Base-by-base conservation (phyloP, 2,888 invertebrate species). In the Stegana nigrithorax region DNA sequence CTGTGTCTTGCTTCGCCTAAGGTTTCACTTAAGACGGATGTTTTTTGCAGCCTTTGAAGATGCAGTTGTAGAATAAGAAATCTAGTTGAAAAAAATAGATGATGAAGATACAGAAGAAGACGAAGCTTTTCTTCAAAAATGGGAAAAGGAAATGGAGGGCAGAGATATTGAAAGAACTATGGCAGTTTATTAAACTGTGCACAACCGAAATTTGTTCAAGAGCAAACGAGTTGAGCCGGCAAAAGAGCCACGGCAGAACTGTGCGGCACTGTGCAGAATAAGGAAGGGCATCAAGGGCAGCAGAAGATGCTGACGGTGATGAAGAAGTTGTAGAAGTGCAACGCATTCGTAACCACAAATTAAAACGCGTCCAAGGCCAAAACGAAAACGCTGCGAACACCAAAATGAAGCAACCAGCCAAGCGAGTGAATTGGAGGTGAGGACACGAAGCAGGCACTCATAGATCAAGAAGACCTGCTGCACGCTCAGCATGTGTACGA, bases 331-430 rank as follows among this genome's bases (percentile, higher is more conserved):
- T 36, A 36, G 19, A 55, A 55, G 32, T 55, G 36, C 32, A 55
- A 55, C 53, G 53, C 21, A 26, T 45, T 45, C 21, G 44, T 29
- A 29, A 26, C 45, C 26, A 29, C 58, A 58, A 58, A 58, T 58
- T 55, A 36, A 55, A 36, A 55, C 8, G 53, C 32, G 10, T 32
- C 53, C 53, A 55, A 55, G 53, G 53, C 32, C 36, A 21, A 26
- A 10, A 17, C 17, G 29, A 44, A 21, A 29, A 17, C 45, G 29
- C 45, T 25, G 17, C 10, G 19, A 58, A 45, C 12, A 44, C 10
- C 58, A 19, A 26, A 21, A 45, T 26, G 26, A 50, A n/a, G 25
- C 26, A 50, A 26, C 50, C 25, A 26, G 12, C 4, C 45, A 19
- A 17, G 45, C 45, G n/a, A 39, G 14, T 17, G 6, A 39, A 2